Conservation (phyloP, 2,888 invertebrate genomes). For the Drosophila robusta region DNA sequence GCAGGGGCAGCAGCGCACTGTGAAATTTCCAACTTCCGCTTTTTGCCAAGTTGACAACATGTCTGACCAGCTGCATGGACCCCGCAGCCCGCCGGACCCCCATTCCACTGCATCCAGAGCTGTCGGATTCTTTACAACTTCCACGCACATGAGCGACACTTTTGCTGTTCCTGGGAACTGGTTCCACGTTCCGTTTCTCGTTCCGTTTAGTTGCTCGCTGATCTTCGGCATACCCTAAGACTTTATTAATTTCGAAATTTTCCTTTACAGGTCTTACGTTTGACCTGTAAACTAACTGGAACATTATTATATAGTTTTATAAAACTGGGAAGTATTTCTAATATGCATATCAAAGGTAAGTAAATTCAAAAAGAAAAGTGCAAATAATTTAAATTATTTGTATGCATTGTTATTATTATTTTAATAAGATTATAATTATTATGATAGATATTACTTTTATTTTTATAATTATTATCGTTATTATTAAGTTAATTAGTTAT, state of each 20-base stretch:
- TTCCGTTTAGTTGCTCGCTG: background rate
- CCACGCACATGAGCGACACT: background rate
- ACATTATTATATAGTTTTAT: too few species aligned
- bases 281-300: too few species aligned
- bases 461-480: too few species aligned
- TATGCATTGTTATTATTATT: too few species aligned
- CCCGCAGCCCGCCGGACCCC: background rate
- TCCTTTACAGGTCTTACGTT: too few species aligned
- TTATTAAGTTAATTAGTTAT: too few species aligned
- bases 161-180: constrained; percentile 1
- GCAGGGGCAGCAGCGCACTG: constrained; percentile 57
- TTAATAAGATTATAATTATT: too few species aligned
- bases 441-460: too few species aligned
- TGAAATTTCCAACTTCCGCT: constrained; percentile 78
- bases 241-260: background rate
- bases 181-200: background rate
- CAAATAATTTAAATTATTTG: too few species aligned
- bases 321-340: too few species aligned
- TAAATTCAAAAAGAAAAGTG: too few species aligned
- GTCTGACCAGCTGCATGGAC: constrained; percentile 47
- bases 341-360: too few species aligned
- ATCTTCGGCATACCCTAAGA: background rate
- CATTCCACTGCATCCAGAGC: background rate
- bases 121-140: constrained; percentile 12
- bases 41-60: constrained; percentile 78